Base-by-base conservation (phyloP, 2,797 vertebrate genomes). In the Myotis daubentonii region DNA sequence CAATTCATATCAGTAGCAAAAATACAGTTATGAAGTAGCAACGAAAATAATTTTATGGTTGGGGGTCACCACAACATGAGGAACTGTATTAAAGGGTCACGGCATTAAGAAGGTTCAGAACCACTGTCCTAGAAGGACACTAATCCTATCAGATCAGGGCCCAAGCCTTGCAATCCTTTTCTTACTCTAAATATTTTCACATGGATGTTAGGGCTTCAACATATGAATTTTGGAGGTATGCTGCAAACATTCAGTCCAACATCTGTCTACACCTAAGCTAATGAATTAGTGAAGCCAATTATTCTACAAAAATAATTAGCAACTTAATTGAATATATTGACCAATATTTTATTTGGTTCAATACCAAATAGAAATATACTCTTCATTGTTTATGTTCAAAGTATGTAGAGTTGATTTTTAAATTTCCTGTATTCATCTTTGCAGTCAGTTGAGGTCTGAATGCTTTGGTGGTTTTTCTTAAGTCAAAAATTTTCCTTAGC, bases 301-400 rank as follows among this genome's bases (percentile, higher is more conserved):
- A 75, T 41, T 72, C 20, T 70, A 74, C 8, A 80, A 65, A 94
- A 92, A 36, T 30, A 7, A 36, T n/a, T 9, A 80, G 20, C 3
- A 11, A n/a, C 47, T 81, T 70, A 47, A 23, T 41, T 33, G 19
- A 23, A 72, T 44, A 16, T 15, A 83, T 82, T 8, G 38, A 28
- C 36, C 20, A 85, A 66, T 60, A 72, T 7, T 82, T 33, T 91
- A 3, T 81, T 28, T 81, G 38, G n/a, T 38, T 81, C 11, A 62
- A n/a, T 80, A 36, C 30, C 91, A 80, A 81, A 79, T 15, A 51
- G 23, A 93, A 49, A 3, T 68, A 36, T 38, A 81, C 25, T 78
- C 65, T 62, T 71, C 44, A 83, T 60, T 92, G 16, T 87, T 89
- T 88, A 70, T 80, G 17, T 70, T 53, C 28, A 86, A 95, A 89